Base-by-base conservation (phyloP, 2,888 invertebrate species). In the Microctonus brassicae region DNA sequence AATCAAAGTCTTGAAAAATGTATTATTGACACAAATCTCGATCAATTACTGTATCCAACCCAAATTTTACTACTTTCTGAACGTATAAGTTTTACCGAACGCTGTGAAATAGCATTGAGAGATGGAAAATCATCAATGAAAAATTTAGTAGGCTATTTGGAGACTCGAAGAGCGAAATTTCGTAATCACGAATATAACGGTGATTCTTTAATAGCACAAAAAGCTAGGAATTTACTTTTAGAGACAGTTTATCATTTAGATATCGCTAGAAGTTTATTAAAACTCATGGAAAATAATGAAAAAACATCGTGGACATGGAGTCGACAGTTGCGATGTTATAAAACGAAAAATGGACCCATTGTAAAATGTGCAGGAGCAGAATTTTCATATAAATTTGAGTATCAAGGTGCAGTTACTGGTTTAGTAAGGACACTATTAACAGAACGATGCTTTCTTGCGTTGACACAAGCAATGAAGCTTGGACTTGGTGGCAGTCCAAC, bases 401-500 rank as follows among this genome's bases (percentile, higher is more conserved):
- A 99, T 87, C 94, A 99, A 82, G 99, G 99, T n/a, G 97, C 97
- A 87, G 94, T 95, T 1, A 93, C 94, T 52, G 98, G 98, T 88
- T 91, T 99, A 79, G 99, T 99, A 6, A 94, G 97, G 82, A 99
- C 99, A 0, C 95, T 96, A 36, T 90, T 99, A 68, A 99, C 99
- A 20, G 98, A 99, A 88, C 96, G 97, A 86, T 99, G 99, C 86
- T 99, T 98, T 88, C 90, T 99, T 70, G 98, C 99, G 55, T 90
- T 99, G 72, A 98, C 98, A 9, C 99, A 99, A 90, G 96, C 97
- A 2, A 94, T 99, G 92, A 94, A 95, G 83, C 93, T 99, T 88
- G 99, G 99, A 0, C 90, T 99, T 78, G 98, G 99, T 70, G 99
- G 99, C 9, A 99, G 99, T 89, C 99, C 99, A 0, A 99, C 98